phyloP scores from a whole-genome alignment of 2,113 vertebrate genomes.

The Columba janthina region DNA sequence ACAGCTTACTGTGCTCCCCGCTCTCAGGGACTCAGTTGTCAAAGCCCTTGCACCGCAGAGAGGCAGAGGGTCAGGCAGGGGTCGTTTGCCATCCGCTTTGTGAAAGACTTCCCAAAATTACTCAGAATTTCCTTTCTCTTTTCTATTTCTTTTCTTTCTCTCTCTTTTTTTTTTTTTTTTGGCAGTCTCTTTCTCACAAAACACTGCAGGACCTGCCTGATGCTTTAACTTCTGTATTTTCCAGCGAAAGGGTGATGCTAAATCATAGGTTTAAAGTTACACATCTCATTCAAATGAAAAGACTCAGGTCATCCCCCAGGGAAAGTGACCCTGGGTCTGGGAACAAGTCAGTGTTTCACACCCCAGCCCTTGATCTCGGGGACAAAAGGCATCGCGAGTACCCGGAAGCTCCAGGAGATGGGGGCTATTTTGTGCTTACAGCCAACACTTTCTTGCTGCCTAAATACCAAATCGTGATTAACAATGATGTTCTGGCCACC shows the following conservation, averaged over 20 bases:
- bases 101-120: background rate
- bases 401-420: background rate
- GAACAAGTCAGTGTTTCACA: background rate
- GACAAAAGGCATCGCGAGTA: background rate
- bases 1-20: background rate
- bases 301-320: accelerated
- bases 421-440: background rate
- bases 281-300: background rate
- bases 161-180: background rate
- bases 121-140: background rate
- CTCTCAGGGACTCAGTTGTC: background rate
- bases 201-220: background rate
- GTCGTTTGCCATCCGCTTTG: background rate
- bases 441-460: background rate
- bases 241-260: background rate
- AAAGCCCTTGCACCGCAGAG: background rate
- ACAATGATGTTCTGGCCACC: background rate
- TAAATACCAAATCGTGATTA: background rate
- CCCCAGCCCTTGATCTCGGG: background rate
- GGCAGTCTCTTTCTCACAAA: background rate
- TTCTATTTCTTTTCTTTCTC: background rate
- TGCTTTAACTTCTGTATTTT: background rate
- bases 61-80: conserved; percentile 10
- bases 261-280: background rate
- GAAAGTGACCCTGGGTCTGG: background rate